Evolutionary conservation across 2,888 invertebrate species (phyloP).

Genomic region (Lithosia quadra): DNA sequence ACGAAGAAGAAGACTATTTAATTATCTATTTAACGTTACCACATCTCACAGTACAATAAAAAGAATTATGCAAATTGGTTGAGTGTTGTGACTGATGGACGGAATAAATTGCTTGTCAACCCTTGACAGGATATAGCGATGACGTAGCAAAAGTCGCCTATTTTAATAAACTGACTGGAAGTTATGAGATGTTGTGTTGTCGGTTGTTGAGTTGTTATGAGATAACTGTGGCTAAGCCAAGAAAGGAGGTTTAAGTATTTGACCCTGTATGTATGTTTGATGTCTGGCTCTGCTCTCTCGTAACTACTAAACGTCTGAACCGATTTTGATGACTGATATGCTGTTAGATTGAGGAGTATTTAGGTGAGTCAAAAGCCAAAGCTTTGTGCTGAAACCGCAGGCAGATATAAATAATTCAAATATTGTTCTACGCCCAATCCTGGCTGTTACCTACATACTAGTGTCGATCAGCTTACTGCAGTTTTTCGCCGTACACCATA

Average conservation of each 20-base stretch:
- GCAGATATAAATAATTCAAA: background rate
- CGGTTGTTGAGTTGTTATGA: background rate
- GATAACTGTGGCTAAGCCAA: background rate
- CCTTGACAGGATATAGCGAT: slow-evolving; percentile 66
- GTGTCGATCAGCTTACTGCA: background rate
- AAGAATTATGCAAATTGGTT: slow-evolving; percentile 62
- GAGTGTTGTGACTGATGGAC: slow-evolving; percentile 38
- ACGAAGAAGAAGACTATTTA: background rate
- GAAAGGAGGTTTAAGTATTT: background rate
- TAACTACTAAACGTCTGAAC: no score
- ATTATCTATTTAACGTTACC: background rate
- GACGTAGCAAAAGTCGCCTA: slow-evolving; percentile 54
- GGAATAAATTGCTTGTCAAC: slow-evolving; percentile 57
- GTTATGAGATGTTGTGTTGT: background rate
- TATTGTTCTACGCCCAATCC: background rate
- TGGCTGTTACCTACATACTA: background rate
- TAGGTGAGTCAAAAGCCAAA: no score
- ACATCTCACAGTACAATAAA: slow-evolving; percentile 21
- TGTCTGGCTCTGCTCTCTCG: no score
- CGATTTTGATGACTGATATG: no score
- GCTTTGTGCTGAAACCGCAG: no score
- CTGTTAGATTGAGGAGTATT: no score
- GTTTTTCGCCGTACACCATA: background rate
- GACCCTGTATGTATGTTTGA: background rate
- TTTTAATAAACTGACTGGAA: slow-evolving; percentile 15